Percentiles rank a stretch among this genome's conserved stretches.
phyloP scores from a whole-genome alignment of 2,888 invertebrate species.

The Agrotis clavis region DNA sequence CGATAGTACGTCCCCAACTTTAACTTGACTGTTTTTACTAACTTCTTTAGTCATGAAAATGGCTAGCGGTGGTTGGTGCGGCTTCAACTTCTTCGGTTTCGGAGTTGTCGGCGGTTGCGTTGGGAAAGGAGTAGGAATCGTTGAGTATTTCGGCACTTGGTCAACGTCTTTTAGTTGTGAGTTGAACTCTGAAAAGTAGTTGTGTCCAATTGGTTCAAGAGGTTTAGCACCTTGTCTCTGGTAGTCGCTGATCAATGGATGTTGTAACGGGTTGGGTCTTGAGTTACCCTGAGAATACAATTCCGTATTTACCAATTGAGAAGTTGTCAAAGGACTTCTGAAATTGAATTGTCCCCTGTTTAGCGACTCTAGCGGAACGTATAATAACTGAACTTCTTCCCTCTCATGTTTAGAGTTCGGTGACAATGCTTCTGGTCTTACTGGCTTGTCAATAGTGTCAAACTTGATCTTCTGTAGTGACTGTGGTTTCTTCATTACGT shows the following conservation, averaged over 20 bases:
- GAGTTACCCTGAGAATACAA: slow-evolving; percentile 77
- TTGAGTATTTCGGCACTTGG: slow-evolving; percentile 84
- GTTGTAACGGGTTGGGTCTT: slow-evolving; percentile 74
- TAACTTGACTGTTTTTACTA: slow-evolving; percentile 88
- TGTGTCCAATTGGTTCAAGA: slow-evolving; percentile 75
- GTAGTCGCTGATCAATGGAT: slow-evolving; percentile 74
- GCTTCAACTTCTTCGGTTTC: slow-evolving; percentile 92
- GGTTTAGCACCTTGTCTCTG: slow-evolving; percentile 76
- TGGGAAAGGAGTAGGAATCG: slow-evolving; percentile 81
- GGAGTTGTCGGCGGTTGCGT: slow-evolving; percentile 85
- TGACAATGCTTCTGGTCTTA: slow-evolving; percentile 72
- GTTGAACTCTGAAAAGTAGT: slow-evolving; percentile 83
- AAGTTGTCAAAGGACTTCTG: slow-evolving; percentile 75
- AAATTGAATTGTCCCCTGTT: slow-evolving; percentile 88
- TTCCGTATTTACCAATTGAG: slow-evolving; percentile 79
- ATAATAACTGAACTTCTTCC: slow-evolving; percentile 95
- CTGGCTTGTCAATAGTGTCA: slow-evolving; percentile 78
- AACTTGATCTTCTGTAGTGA: slow-evolving; percentile 85
- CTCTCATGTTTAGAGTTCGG: slow-evolving; percentile 83
- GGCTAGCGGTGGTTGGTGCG: slow-evolving; percentile 96
- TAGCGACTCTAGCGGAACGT: slow-evolving; percentile 95
- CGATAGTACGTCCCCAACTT: slow-evolving; percentile 93
- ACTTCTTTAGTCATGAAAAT: slow-evolving; percentile 93
- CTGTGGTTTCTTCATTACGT: slow-evolving; percentile 76
- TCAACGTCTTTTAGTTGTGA: slow-evolving; percentile 73